phyloP scores from a whole-genome alignment of 2,888 invertebrate genomes.

The Brassicogethes aeneus region DNA sequence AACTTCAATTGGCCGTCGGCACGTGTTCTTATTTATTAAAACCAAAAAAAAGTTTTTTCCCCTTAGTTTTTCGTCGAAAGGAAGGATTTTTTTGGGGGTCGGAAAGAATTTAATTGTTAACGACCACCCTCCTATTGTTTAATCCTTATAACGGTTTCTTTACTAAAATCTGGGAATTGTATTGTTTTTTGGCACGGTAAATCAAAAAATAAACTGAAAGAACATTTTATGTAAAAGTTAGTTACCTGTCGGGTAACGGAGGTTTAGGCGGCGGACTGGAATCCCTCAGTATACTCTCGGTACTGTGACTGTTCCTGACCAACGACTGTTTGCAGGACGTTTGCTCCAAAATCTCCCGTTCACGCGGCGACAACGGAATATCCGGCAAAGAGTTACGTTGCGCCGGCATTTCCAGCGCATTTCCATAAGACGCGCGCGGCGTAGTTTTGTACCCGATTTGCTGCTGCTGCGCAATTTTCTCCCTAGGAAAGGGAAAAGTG shows the following conservation, averaged over 20 bases:
- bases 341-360: conserved; percentile 56
- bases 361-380: conserved; percentile 75
- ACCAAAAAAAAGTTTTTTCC: too few relatives aligned
- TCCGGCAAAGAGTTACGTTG: conserved; percentile 67
- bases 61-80: too few relatives aligned
- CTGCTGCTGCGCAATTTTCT: conserved; percentile 53
- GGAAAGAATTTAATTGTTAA: too few relatives aligned
- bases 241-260: conserved; percentile 57
- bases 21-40: too few relatives aligned
- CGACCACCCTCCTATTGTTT: too few relatives aligned
- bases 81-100: too few relatives aligned
- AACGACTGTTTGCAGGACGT: conserved; percentile 38
- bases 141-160: too few relatives aligned
- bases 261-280: conserved; percentile 79
- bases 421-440: conserved; percentile 40
- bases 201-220: too few relatives aligned
- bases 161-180: too few relatives aligned
- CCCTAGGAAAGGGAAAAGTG: too few relatives aligned
- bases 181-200: too few relatives aligned
- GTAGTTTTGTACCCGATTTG: conserved; percentile 33
- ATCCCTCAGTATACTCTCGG: conserved; percentile 47
- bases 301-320: conserved; percentile 68
- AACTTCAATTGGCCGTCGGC: too few relatives aligned
- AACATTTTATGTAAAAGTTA: conserved; percentile 1
- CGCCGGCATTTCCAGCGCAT: conserved; percentile 40